Percentiles rank a stretch among this genome's conserved stretches.
Conservation (phyloP, 2,113 vertebrate genomes). For the Desmodus rotundus region DNA sequence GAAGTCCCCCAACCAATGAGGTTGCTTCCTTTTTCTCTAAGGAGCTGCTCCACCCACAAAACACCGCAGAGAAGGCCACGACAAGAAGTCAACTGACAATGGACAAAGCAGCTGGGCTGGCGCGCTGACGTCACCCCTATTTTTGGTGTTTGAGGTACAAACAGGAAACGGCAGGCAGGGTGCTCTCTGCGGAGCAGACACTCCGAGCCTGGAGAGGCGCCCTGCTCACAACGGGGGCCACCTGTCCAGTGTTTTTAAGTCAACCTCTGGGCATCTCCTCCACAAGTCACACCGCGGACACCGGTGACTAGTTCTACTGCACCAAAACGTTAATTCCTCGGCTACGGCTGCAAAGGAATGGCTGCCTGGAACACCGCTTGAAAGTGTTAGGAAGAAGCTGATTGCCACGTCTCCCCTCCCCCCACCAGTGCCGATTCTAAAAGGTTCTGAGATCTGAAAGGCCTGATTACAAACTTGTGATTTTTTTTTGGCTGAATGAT, state of each 20-base stretch:
- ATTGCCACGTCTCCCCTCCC: neutral
- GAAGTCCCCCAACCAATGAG: constrained; percentile 31
- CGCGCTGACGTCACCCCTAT: neutral
- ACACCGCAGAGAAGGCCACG: constrained; percentile 57
- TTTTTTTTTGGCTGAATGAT: neutral
- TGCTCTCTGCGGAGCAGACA: neutral
- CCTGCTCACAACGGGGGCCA: neutral
- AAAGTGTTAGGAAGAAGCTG: neutral
- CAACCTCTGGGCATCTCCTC: neutral
- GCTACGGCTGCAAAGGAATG: neutral
- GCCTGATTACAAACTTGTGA: neutral
- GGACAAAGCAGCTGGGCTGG: neutral
- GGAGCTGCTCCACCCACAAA: constrained; percentile 53
- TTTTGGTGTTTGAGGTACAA: constrained; percentile 49
- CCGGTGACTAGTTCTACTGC: neutral
- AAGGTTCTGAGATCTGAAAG: neutral
- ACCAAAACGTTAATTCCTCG: neutral
- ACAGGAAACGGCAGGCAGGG: constrained; percentile 29
- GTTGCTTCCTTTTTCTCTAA: constrained; percentile 57
- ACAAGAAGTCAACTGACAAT: constrained; percentile 23
- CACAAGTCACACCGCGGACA: neutral
- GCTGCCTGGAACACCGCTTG: constrained; percentile 1
- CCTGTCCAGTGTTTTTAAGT: neutral
- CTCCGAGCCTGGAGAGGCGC: no score
- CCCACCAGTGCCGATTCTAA: constrained; percentile 10